A percentile compares a stretch with the other conserved stretches of the same genome.
These are phyloP conservation scores for Corythoichthys intestinalis DNA, from an alignment of 2,113 vertebrate genomes.

Conservation along the genomic window DNA sequence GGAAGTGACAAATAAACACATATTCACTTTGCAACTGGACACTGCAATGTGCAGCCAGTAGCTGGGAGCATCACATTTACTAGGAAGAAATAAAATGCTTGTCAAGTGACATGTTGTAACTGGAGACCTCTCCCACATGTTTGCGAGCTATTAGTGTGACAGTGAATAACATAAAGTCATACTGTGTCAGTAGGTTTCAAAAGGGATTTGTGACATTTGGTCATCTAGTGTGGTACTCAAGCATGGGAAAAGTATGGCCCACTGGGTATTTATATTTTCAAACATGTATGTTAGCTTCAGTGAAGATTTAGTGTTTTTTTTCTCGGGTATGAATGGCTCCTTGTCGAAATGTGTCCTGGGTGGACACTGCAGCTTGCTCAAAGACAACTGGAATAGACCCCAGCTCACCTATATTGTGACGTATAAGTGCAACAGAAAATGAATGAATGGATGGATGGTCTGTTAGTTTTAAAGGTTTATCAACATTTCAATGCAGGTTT, in stretches of 20 bases:
- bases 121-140: not conserved
- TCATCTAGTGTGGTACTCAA: not conserved
- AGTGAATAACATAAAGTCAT: not conserved
- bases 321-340: too few species aligned
- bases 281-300: not conserved
- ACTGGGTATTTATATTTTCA: not conserved
- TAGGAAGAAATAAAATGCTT: conserved; percentile 4
- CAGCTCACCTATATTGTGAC: too few species aligned
- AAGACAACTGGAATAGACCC: too few species aligned
- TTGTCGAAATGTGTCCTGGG: too few species aligned
- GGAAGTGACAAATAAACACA: conserved; percentile 1
- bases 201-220: not conserved
- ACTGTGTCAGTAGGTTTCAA: not conserved
- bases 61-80: not conserved
- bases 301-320: too few species aligned
- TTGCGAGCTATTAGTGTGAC: not conserved
- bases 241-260: not conserved
- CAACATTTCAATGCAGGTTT: too few species aligned
- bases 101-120: not conserved
- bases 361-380: too few species aligned
- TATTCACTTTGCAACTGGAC: not conserved
- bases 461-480: too few species aligned
- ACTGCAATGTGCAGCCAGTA: not conserved
- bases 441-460: too few species aligned
- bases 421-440: too few species aligned